These are phyloP conservation scores for Capromys pilorides DNA, from an alignment of 2,797 vertebrate genomes.

Conservation along the genomic window DNA sequence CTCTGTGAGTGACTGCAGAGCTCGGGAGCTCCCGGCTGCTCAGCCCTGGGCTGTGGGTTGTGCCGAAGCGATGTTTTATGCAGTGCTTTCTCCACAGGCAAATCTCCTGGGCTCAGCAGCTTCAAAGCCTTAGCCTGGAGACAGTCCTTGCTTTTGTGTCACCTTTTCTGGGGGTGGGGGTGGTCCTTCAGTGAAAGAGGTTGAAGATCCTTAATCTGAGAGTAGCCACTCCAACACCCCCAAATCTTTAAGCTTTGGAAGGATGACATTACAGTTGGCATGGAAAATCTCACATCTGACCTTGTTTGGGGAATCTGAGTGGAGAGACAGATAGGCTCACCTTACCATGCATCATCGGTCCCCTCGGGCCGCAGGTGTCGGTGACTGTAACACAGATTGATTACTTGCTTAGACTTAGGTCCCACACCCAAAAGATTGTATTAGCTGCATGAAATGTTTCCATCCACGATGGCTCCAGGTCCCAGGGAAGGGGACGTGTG, in stretches of 20 bases:
- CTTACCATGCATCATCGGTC: background rate
- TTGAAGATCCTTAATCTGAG: background rate
- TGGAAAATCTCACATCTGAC: background rate
- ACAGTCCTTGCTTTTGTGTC: background rate
- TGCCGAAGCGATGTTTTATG: background rate
- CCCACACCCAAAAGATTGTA: background rate
- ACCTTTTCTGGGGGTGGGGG: background rate
- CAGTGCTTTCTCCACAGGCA: background rate
- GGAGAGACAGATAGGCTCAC: background rate
- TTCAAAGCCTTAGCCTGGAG: background rate
- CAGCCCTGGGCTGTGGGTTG: background rate
- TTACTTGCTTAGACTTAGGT: background rate
- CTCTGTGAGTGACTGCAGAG: constrained; percentile 87
- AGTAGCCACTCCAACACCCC: background rate
- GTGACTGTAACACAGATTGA: background rate
- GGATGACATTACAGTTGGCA: no score
- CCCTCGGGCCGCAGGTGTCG: background rate
- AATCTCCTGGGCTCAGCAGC: background rate
- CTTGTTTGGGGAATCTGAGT: background rate
- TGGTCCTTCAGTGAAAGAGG: background rate
- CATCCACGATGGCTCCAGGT: background rate
- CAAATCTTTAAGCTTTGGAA: background rate
- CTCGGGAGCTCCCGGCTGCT: rapidly evolving
- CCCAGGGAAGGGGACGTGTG: background rate
- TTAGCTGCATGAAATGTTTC: background rate